phyloP scores from a whole-genome alignment of 1,140 invertebrate species.

The Drosophila eugracilis region DNA sequence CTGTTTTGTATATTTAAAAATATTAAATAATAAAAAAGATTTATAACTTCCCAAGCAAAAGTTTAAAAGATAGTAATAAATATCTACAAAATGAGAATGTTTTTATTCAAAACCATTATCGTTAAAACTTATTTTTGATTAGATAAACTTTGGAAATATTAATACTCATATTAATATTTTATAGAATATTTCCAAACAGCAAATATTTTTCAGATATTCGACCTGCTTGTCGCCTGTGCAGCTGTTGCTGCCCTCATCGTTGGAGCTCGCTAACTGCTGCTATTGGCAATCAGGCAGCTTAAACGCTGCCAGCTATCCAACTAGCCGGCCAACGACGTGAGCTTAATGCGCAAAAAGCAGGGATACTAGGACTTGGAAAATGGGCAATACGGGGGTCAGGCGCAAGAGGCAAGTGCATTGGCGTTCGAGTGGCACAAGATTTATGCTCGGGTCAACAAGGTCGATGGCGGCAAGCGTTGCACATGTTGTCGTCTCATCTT shows the following conservation, averaged over 20 bases:
- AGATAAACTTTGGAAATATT: no score
- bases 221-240: constrained; percentile 69
- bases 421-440: constrained; percentile 73
- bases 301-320: constrained; percentile 42
- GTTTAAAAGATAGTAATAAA: no score
- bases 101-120: no score
- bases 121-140: no score
- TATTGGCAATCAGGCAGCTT: constrained; percentile 63
- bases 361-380: constrained; percentile 5
- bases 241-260: constrained; percentile 55
- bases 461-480: constrained; percentile 72
- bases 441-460: constrained; percentile 70
- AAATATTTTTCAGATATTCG: background rate
- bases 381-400: background rate
- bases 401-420: constrained; percentile 47
- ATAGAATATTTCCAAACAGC: background rate
- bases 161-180: no score
- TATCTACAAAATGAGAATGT: no score
- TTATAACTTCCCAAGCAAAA: no score
- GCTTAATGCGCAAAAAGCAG: constrained; percentile 73
- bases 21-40: no score
- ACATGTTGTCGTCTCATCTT: constrained; percentile 83
- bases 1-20: no score
- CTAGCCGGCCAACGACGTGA: constrained; percentile 55
- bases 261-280: constrained; percentile 44